Evolutionary conservation across 2,113 vertebrate species (phyloP), one percentile per base, ranked within the genome.

Genomic region (Platysternon megacephalum): DNA sequence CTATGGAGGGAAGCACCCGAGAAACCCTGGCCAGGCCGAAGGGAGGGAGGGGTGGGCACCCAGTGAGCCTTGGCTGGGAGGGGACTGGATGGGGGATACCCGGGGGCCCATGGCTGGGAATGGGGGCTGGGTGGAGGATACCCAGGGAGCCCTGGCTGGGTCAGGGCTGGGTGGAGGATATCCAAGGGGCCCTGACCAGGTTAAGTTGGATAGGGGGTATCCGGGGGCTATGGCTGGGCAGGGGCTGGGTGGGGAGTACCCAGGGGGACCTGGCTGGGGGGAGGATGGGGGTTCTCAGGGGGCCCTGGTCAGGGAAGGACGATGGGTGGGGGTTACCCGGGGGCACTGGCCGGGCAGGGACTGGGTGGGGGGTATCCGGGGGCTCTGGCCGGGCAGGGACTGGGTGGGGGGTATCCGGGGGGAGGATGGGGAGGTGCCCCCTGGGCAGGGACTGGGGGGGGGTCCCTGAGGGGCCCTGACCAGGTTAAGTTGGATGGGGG

Each of bases 241-340:
- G 94, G 81, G 52, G 21, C 17, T 53, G 52, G 21, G 8, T 2
- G 76, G 49, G 53, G 44, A 49, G 13, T 49, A 49, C 49, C 49
- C 49, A 49, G 94, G 93, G 94, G 95, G 92, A 93, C 95, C 13
- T 49, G 49, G 92, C 90, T 92, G 96, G 92, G 90, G 94, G 93
- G 12, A 14, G 48, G 48, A 49, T 49, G 48, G 12, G 48, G 81
- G 79, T 79, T 39, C 58, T 79, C 65, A 93, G 82, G 85, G 83
- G 93, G 52, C 7, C 65, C 4, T 72, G 5, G 10, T 5, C 19
- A 79, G 91, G 91, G 89, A 48, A 48, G 51, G 91, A 92, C 84
- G 82, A 93, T 61, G 56, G 68, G 58, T 55, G 24, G n/a, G 55
- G 52, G 51, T 49, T 11, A 28, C 26, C 24, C 1, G 55, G 24